These are phyloP conservation scores for Drosophila eugracilis DNA, from an alignment of 1,140 invertebrate species.

Conservation along the genomic window DNA sequence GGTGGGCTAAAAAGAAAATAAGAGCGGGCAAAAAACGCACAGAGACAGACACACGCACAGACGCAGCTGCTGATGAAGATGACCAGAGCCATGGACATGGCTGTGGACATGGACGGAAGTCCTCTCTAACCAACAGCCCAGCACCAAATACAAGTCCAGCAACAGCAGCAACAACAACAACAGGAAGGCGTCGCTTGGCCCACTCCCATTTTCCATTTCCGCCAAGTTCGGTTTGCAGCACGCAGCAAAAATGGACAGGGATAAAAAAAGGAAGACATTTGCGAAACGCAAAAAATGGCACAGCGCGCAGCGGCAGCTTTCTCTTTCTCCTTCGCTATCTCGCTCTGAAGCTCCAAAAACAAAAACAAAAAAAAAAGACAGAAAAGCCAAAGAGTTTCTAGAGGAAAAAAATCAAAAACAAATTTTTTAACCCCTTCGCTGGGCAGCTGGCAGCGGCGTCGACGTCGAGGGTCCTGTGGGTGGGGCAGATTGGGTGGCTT, in stretches of 20 bases:
- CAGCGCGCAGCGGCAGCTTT: slow-evolving; percentile 65
- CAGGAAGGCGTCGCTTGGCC: slow-evolving; percentile 65
- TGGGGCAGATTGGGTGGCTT: slow-evolving; percentile 46
- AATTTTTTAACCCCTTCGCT: slow-evolving; percentile 78
- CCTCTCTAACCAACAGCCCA: slow-evolving; percentile 74
- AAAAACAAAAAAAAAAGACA: slow-evolving; percentile 25
- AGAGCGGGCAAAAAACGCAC: slow-evolving; percentile 28
- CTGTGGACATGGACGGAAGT: slow-evolving; percentile 70
- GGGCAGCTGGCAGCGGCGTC: slow-evolving; percentile 30
- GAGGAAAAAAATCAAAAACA: slow-evolving; percentile 78
- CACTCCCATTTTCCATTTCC: slow-evolving; percentile 43
- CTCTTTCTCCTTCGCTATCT: slow-evolving; percentile 17
- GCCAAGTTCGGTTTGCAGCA: slow-evolving; percentile 61
- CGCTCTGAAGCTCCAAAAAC: slow-evolving; percentile 45
- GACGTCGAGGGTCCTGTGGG: slow-evolving; percentile 21
- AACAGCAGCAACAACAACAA: slow-evolving; percentile 20
- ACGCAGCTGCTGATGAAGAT: slow-evolving; percentile 78
- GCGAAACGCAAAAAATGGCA: slow-evolving; percentile 62
- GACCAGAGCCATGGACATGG: slow-evolving; percentile 62
- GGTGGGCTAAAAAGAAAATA: slow-evolving; percentile 64
- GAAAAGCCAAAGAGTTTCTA: slow-evolving; percentile 38
- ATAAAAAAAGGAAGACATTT: slow-evolving; percentile 55
- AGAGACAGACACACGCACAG: slow-evolving; percentile 45
- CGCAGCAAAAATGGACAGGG: slow-evolving; percentile 74
- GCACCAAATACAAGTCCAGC: slow-evolving; percentile 37